Evolutionary conservation across 2,113 vertebrate genomes (phyloP).

Genomic region (Eonycteris spelaea): DNA sequence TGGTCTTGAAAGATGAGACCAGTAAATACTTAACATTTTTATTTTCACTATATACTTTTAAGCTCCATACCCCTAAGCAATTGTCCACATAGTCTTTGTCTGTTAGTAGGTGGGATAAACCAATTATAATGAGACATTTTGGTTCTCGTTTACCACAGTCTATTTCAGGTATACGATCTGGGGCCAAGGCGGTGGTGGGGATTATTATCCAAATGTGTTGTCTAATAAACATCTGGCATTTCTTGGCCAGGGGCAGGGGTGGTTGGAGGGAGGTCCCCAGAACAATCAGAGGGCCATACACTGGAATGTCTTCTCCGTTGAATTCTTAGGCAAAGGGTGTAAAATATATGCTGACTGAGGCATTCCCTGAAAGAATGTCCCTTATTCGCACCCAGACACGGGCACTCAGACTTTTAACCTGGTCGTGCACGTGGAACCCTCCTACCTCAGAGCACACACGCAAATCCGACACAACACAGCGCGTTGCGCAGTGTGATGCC

Average conservation of each 20-base stretch:
- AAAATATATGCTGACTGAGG: not conserved
- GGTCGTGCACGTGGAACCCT: not conserved
- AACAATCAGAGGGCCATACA: not conserved
- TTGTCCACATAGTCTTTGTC: not conserved
- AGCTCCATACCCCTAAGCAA: not conserved
- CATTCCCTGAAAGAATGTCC: not conserved
- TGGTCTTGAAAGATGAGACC: not conserved
- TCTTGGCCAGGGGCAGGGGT: not conserved
- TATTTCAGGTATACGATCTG: not conserved
- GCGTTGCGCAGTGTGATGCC: accelerated
- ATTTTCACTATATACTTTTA: not conserved
- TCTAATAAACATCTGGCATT: not conserved
- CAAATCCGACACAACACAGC: not conserved
- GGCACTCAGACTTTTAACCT: not conserved
- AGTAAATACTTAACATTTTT: not conserved
- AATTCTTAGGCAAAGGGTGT: not conserved
- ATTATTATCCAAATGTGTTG: not conserved
- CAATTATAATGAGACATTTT: not conserved
- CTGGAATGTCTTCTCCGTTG: not conserved
- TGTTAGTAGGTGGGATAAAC: not conserved
- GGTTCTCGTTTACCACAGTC: not conserved
- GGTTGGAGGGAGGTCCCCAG: not conserved
- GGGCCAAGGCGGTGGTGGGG: too few species aligned
- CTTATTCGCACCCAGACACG: too few species aligned
- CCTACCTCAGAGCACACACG: too few species aligned